Base-by-base conservation (phyloP, 2,113 vertebrate species). In the Siphamia tubifer region DNA sequence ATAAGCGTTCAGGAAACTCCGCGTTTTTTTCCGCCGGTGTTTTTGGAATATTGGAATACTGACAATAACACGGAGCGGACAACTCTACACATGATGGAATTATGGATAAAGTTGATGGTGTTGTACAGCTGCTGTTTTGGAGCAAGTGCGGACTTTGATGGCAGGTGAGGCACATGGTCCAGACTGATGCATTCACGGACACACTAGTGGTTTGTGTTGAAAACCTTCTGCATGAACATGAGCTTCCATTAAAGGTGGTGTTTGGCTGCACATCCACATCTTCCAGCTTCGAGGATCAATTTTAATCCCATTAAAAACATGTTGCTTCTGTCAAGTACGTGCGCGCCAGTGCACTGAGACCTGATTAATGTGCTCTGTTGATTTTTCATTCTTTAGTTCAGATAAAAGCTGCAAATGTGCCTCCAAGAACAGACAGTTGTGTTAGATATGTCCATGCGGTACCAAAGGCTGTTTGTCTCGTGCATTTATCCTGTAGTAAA, bases 121-220 rank as follows among this genome's bases (percentile, higher is more conserved):
- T 63, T 91, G 44, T 90, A 63, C 85, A 79, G 91, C 73, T 90
- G 94, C 71, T 93, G 80, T 76, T 75, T 94, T 43, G 90, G 77
- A 61, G 90, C 91, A 36, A 89, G 89, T 19, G 94, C 91, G 1
- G 94, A 95, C 47, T 96, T 95, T 87, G 94, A 97, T 77, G 93
- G 94, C 70, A 94, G 97, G 97, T 98, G 91, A 93, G 91, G 2
- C 28, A 15, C 21, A 38, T 31, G 32, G 34, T 44, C 39, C 16
- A 36, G 30, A 3, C 4, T 2, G 19, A 16, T 17, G 51, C 7
- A 64, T 44, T n/a, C n/a, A n/a, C n/a, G n/a, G n/a, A n/a, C n/a
- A n/a, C n/a, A n/a, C n/a, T n/a, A n/a, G n/a, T n/a, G n/a, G n/a
- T n/a, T n/a, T n/a, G n/a, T n/a, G n/a, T 36, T 2, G 2, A 15